Evolutionary conservation across 2,888 invertebrate genomes (phyloP).

Genomic region (Campopleginae sp.): DNA sequence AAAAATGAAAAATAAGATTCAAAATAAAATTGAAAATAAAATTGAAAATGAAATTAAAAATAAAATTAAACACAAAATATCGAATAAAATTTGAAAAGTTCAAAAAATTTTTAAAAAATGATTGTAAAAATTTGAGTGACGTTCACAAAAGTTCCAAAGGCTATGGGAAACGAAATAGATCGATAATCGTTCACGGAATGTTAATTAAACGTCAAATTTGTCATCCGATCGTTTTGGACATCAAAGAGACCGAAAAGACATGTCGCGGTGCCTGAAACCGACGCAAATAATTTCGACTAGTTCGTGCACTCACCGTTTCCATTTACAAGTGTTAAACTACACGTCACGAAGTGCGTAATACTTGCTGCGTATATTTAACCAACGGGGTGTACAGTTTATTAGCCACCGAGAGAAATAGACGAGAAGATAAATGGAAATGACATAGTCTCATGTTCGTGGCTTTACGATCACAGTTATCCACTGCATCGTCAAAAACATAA

Average conservation of each 20-base stretch:
- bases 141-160: not conserved
- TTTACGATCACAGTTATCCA: conserved; percentile 54
- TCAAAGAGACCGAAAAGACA: not conserved
- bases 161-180: too few species aligned
- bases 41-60: too few species aligned
- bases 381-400: conserved; percentile 17
- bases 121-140: too few species aligned
- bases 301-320: conserved; percentile 16
- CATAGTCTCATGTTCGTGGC: conserved; percentile 22
- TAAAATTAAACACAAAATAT: too few species aligned
- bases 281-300: conserved; percentile 11
- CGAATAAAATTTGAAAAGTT: too few species aligned
- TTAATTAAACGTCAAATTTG: not conserved
- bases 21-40: too few species aligned
- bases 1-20: too few species aligned
- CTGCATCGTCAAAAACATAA: conserved; percentile 53
- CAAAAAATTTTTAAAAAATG: too few species aligned
- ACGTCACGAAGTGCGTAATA: conserved; percentile 55
- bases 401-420: conserved; percentile 5
- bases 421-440: conserved; percentile 32
- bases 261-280: conserved; percentile 28
- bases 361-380: conserved; percentile 32
- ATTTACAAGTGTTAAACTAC: conserved; percentile 37
- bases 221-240: conserved; percentile 21
- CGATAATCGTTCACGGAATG: too few species aligned